Percentiles rank a stretch among this genome's conserved stretches.
Evolutionary conservation across 2,888 invertebrate species (phyloP).

Genomic region (Dynastes tityus): DNA sequence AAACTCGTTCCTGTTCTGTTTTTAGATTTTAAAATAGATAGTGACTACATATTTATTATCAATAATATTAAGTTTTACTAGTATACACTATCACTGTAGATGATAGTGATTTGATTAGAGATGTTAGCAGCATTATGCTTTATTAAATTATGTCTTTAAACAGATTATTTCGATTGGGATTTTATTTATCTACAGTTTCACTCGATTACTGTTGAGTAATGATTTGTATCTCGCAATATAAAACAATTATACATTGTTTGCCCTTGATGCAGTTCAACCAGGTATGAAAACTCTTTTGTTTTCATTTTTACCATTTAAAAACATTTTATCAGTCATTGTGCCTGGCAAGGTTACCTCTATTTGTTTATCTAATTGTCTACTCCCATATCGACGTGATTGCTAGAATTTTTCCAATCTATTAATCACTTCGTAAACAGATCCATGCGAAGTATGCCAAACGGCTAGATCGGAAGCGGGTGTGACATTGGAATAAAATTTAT

Average conservation of each 20-base stretch:
- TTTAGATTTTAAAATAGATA: constrained; percentile 17
- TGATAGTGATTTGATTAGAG: too few relatives aligned
- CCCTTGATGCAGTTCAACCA: constrained; percentile 5
- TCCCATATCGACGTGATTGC: not conserved
- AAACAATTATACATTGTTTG: constrained; percentile 9
- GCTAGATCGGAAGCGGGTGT: too few relatives aligned
- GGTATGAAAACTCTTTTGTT: constrained; percentile 10
- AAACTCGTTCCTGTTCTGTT: constrained; percentile 13
- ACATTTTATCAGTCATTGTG: constrained; percentile 29
- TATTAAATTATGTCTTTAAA: too few relatives aligned
- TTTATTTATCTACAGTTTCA: too few relatives aligned
- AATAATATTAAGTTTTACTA: not conserved
- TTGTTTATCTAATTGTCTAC: constrained; percentile 9
- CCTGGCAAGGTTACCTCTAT: constrained; percentile 1
- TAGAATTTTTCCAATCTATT: not conserved
- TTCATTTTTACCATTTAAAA: constrained; percentile 10
- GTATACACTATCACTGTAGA: too few relatives aligned
- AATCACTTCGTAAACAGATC: not conserved
- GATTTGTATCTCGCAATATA: too few relatives aligned
- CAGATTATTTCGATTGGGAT: too few relatives aligned
- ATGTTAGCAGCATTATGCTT: too few relatives aligned
- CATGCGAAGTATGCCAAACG: not conserved
- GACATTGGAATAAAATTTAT: too few relatives aligned
- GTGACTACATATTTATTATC: constrained; percentile 5
- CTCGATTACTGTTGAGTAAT: too few relatives aligned